Base-by-base conservation (phyloP, 2,888 invertebrate genomes). In the Imbricaverruca yamaguchii region DNA sequence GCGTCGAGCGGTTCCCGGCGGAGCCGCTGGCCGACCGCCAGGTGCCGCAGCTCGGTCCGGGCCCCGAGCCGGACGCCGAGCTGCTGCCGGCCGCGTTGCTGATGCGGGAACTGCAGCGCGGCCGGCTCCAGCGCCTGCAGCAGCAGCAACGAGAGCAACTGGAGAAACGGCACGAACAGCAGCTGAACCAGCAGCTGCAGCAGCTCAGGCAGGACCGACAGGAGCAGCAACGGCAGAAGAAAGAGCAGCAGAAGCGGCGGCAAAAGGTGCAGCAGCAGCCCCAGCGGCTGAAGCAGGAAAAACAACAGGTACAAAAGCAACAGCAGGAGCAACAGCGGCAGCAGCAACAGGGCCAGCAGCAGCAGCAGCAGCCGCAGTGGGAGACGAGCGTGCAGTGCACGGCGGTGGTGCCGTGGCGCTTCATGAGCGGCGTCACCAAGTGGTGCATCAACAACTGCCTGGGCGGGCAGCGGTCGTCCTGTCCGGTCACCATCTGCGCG, bases 401-500 rank as follows among this genome's bases (percentile, higher is more conserved):
- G 13, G 79, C 57, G 6, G 79, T 59, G 23, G 59, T 57, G 59
- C 79, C 79, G 8, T 79, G 79, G 79, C 56, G 79, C 15, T 59
- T 79, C 57, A 59, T 79, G 79, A 59, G 79, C 25, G 79, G 79
- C 13, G 79, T 79, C 13, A 79, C 56, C 79, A 56, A 59, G 13
- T 79, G 79, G 79, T 79, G 79, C 25, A 56, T 23, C 79, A 57
- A 57, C 13, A 79, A 59, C 56, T 79, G 79, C 25, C 57, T 59
- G 79, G 79, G 59, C 13, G 23, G 79, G 25, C 6, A 4, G 79
- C 79, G 59, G 57, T 57, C 57, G 25, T 23, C 57, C 79, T 79
- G 79, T 13, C 79, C 79, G 23, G 57, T 79, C 23, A 79, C 79
- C 59, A 59, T 79, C 59, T 79, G 79, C 79, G 56, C 59, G 23